Conservation (phyloP, 2,888 invertebrate species). For the Ormyrus nitidulus region DNA sequence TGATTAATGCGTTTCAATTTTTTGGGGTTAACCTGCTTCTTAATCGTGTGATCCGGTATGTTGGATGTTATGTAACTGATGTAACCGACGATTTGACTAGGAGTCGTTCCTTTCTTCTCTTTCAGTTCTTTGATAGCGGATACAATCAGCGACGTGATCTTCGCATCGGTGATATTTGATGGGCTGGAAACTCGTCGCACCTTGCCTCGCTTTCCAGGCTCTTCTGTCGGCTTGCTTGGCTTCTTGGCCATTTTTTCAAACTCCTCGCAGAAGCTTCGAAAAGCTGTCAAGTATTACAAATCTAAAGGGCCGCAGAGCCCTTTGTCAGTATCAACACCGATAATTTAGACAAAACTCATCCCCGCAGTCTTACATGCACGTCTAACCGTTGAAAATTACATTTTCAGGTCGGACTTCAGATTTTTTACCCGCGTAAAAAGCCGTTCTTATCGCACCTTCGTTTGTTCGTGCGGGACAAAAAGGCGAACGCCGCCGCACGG, state of each 20-base stretch:
- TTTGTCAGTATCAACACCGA: not conserved
- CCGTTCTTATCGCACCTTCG: constrained; percentile 17
- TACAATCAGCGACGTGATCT: constrained; percentile 8
- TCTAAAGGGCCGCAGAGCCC: too few species aligned
- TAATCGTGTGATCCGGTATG: not conserved
- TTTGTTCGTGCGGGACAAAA: constrained; percentile 31
- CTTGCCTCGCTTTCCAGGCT: too few species aligned
- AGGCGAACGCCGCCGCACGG: not conserved
- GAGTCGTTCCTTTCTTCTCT: constrained; percentile 66
- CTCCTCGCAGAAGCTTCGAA: too few species aligned
- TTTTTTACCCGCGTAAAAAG: constrained; percentile 5
- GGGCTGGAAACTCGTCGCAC: too few species aligned
- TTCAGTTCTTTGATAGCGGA: constrained; percentile 68
- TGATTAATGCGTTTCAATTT: too few species aligned
- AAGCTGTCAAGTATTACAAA: too few species aligned
- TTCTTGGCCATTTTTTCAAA: too few species aligned
- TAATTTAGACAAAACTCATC: not conserved
- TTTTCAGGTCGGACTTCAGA: not conserved
- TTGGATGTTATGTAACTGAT: constrained; percentile 61
- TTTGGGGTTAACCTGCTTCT: not conserved
- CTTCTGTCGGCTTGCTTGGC: too few species aligned
- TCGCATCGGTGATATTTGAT: not conserved
- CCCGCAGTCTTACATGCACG: not conserved
- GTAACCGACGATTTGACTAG: constrained; percentile 66
- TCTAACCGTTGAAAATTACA: not conserved